phyloP scores from a whole-genome alignment of 2,113 vertebrate genomes.

The Orientallactaga bullata region DNA sequence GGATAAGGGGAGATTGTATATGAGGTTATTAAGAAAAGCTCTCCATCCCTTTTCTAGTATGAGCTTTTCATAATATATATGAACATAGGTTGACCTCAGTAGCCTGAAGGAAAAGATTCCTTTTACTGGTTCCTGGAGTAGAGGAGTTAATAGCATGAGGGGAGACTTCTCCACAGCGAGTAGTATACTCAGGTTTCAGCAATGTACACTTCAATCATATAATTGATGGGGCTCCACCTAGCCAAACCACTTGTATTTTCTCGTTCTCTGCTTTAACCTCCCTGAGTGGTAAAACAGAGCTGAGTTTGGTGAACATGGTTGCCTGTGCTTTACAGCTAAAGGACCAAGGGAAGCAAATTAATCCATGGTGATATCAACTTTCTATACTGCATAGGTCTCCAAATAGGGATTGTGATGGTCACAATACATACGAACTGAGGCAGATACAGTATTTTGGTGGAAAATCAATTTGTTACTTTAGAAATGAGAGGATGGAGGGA shows the following conservation, averaged over 20 bases:
- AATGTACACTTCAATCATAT: neutral
- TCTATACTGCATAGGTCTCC: neutral
- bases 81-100: neutral
- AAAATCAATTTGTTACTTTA: neutral
- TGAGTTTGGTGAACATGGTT: rapidly evolving
- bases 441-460: neutral
- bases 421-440: too few species aligned
- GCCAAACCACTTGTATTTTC: neutral
- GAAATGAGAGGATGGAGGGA: neutral
- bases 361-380: neutral
- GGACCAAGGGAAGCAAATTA: neutral
- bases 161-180: neutral
- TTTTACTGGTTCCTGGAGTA: neutral
- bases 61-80: neutral
- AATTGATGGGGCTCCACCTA: neutral
- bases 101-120: neutral
- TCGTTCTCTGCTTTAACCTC: neutral
- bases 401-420: rapidly evolving
- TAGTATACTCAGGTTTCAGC: neutral
- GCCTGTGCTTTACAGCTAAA: neutral
- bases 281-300: neutral
- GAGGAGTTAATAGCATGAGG: neutral
- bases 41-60: neutral
- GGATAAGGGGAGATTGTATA: rapidly evolving
- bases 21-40: neutral